phyloP scores from a whole-genome alignment of 2,113 vertebrate species.

The Rhipidura dahli region DNA sequence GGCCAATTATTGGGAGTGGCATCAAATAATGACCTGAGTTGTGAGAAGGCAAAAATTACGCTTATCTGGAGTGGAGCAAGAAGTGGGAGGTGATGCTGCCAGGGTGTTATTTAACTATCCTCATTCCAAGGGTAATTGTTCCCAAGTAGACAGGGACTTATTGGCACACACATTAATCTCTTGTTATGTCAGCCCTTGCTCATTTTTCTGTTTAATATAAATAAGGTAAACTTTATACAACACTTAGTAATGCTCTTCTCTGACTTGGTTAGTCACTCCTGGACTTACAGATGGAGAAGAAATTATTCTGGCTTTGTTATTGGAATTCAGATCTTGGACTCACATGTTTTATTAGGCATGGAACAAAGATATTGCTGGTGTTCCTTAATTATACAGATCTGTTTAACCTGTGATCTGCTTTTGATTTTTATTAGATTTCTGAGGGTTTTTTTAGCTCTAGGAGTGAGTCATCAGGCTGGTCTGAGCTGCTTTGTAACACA shows the following conservation, averaged over 20 bases:
- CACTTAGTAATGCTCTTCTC: background rate
- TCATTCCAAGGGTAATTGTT: background rate
- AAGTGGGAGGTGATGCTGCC: background rate
- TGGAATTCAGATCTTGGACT: background rate
- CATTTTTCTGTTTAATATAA: background rate
- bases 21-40: background rate
- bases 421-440: slow-evolving; percentile 1
- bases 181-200: background rate
- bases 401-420: background rate
- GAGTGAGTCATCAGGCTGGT: background rate
- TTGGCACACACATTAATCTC: background rate
- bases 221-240: background rate
- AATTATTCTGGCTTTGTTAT: background rate
- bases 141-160: background rate
- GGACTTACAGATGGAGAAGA: background rate
- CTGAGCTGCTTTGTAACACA: background rate
- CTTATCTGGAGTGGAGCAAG: background rate
- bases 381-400: background rate
- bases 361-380: background rate
- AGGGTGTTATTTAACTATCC: background rate
- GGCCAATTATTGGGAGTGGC: background rate
- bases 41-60: background rate
- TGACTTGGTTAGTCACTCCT: background rate
- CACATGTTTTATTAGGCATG: background rate
- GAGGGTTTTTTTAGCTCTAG: background rate